A percentile compares a stretch with the other conserved stretches of the same genome.
Conservation (phyloP, 1,140 invertebrate species). For the Cepaea nemoralis region DNA sequence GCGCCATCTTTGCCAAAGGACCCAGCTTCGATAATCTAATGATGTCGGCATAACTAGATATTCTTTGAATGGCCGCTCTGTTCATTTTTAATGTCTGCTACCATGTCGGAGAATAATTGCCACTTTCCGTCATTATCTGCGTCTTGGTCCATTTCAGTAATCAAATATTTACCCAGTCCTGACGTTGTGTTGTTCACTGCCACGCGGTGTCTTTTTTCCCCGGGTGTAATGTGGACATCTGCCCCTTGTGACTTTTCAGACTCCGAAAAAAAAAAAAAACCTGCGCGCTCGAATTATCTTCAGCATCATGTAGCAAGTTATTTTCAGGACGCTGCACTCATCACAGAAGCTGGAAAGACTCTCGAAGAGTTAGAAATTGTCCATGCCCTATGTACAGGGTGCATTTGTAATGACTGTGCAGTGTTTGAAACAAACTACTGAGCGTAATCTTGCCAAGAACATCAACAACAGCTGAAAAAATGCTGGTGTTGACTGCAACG, state of each 20-base stretch:
- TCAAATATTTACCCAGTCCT: constrained; percentile 33
- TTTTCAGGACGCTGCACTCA: no score
- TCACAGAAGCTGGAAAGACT: no score
- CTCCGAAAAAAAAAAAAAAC: no score
- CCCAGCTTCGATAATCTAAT: not conserved
- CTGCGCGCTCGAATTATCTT: no score
- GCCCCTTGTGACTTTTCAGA: not conserved
- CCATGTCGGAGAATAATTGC: not conserved
- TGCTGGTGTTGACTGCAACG: no score
- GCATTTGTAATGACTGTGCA: no score
- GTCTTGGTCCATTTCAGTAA: constrained; percentile 17
- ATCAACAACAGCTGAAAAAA: no score
- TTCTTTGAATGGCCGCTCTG: not conserved
- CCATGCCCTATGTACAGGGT: no score
- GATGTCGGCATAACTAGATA: not conserved
- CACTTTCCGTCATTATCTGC: constrained; percentile 34
- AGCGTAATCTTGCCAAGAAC: no score
- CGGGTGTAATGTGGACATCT: not conserved
- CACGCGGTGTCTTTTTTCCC: not conserved
- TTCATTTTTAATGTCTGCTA: constrained; percentile 25
- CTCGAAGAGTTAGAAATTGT: no score
- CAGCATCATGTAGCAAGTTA: no score
- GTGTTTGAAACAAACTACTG: no score
- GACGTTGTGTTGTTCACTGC: not conserved
- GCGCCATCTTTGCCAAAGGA: not conserved